phyloP scores from a whole-genome alignment of 2,888 invertebrate species.

The Drosophila colorata region DNA sequence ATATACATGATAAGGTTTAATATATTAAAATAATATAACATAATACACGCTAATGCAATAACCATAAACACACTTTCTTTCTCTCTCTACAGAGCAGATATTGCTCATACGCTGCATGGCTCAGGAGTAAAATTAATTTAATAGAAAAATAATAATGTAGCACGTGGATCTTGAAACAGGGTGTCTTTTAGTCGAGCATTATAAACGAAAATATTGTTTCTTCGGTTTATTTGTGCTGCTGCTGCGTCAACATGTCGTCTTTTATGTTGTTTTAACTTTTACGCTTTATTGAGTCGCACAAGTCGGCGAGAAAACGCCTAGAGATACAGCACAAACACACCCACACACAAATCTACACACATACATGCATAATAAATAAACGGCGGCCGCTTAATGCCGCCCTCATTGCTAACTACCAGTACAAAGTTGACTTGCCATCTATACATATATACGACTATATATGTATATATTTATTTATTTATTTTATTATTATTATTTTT shows the following conservation, averaged over 20 bases:
- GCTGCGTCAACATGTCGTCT: constrained; percentile 47
- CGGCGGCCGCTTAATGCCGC: constrained; percentile 36
- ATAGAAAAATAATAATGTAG: background rate
- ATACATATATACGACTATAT: constrained; percentile 6
- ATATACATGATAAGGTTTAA: too few relatives aligned
- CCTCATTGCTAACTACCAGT: constrained; percentile 51
- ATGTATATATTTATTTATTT: constrained; percentile 10
- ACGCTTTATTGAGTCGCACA: constrained; percentile 59
- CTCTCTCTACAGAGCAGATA: constrained; percentile 1
- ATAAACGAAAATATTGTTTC: background rate
- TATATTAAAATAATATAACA: too few relatives aligned
- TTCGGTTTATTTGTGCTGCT: constrained; percentile 41
- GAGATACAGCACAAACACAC: constrained; percentile 28
- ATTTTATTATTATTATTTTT: background rate
- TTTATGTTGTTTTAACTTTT: constrained; percentile 59
- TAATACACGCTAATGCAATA: constrained; percentile 41
- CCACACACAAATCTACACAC: constrained; percentile 5
- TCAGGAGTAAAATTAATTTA: constrained; percentile 11
- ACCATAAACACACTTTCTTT: constrained; percentile 46
- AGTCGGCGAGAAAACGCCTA: constrained; percentile 33
- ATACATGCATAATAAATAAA: constrained; percentile 4
- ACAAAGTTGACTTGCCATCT: constrained; percentile 24
- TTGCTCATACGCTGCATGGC: constrained; percentile 33
- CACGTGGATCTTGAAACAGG: background rate
- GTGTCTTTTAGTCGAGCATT: constrained; percentile 3